Evolutionary conservation across 23 tunicate genomes (phyloP), one percentile per base, ranked within the genome.

Genomic region (Aplidium turbinatum): DNA sequence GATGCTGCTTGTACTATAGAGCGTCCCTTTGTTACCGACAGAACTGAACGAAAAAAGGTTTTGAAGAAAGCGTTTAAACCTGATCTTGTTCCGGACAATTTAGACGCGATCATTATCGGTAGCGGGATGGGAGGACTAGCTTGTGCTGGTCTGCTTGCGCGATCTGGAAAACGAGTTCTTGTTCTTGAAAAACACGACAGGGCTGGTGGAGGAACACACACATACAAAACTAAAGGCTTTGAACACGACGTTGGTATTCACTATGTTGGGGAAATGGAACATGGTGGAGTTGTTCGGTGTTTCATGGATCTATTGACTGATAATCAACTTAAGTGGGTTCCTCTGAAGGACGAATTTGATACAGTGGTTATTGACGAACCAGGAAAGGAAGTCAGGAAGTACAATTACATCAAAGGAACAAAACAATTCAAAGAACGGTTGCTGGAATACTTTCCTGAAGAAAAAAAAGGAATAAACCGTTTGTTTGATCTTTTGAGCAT

Each of bases 161-260:
- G 91, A 61, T 51, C 86, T 60, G 97, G 97, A 39, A 91, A 91
- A 54, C 73, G 64, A 27, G 97, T 91, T 50, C 58, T 91, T 11
- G 97, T 91, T 32, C 58, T 91, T 28, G 97, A 91, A 40, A 81
- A 84, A 47, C 97, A 91, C 79, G 91, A 85, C 45, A 72, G 87
- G 67, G 65, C 68, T 22, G 97, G 97, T 16, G 97, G 97, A 24
- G 79, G 97, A 33, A 91, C 97, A 19, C 97, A 91, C 48, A 79
- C 92, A 18, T 91, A 72, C 56, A 92, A 91, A 47, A 65, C 61
- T 20, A 91, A 84, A 53, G 97, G 97, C 3, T 91, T 56, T 75
- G 97, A 91, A 51, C 84, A 63, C 75, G 97, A 91, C 48, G 67
- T 91, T 57, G 97, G 97, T 22, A 65, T 91, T 25, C 97, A 91